Evolutionary conservation across 53 echinoderm and acorn worm species (phyloP).

Genomic region (Echinometra lucunter): DNA sequence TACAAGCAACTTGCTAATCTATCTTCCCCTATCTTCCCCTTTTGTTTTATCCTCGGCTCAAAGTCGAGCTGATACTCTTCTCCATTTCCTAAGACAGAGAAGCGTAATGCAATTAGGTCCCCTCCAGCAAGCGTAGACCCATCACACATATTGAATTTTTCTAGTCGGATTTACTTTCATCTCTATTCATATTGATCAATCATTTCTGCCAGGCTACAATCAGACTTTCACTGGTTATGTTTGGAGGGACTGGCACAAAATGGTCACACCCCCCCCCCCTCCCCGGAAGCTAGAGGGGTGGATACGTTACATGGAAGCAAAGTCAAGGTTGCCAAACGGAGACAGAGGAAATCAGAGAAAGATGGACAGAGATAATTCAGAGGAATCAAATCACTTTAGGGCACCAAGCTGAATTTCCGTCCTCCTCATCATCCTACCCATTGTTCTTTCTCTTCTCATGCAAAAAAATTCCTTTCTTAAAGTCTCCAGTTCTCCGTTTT

Average conservation of each 20-base stretch:
- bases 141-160: constrained; percentile 54
- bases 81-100: constrained; percentile 17
- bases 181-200: constrained; percentile 41
- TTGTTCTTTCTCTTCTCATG: background rate
- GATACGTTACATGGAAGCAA: background rate
- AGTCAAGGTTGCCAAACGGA: background rate
- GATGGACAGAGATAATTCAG: constrained; percentile 37
- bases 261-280: constrained; percentile 12
- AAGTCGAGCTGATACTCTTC: background rate
- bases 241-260: background rate
- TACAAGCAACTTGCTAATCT: constrained; percentile 31
- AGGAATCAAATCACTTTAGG: background rate
- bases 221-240: background rate
- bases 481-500: too few species aligned
- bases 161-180: constrained; percentile 43
- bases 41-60: constrained; percentile 33
- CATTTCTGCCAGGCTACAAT: constrained; percentile 14
- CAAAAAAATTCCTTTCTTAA: too few species aligned
- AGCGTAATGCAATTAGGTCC: constrained; percentile 38
- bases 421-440: background rate
- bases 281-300: constrained; percentile 11
- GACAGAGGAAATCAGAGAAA: constrained; percentile 19
- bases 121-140: constrained; percentile 11
- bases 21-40: constrained; percentile 7
- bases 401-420: background rate